A percentile compares a stretch with the other conserved stretches of the same genome.
Conservation (phyloP, 1,140 invertebrate species). For the Cotesia vestalis region DNA sequence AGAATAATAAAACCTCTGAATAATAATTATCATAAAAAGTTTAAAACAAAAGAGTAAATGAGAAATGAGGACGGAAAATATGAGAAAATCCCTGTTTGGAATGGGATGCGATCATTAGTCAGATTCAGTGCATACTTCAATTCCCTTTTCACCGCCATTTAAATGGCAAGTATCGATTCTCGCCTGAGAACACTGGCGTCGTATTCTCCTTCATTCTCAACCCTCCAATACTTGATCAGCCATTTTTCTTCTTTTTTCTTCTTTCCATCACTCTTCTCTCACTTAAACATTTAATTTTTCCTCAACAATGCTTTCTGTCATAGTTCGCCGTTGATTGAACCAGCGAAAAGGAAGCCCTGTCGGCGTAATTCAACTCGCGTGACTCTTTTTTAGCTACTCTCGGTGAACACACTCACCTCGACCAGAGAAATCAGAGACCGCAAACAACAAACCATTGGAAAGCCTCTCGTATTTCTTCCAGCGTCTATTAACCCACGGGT, state of each 20-base stretch:
- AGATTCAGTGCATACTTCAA: slow-evolving; percentile 14
- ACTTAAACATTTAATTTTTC: not conserved
- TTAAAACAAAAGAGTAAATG: not conserved
- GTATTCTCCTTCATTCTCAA: slow-evolving; percentile 30
- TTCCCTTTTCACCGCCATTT: slow-evolving; percentile 47
- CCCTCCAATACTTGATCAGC: slow-evolving; percentile 13
- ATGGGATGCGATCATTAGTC: slow-evolving; percentile 1
- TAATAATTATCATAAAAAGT: not conserved
- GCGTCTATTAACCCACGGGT: no score
- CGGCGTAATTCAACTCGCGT: slow-evolving; percentile 21
- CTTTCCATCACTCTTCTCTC: slow-evolving; percentile 11
- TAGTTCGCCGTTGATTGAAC: slow-evolving; percentile 6
- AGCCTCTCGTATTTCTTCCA: not conserved
- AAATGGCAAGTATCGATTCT: slow-evolving; percentile 55
- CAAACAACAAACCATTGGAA: slow-evolving; percentile 23
- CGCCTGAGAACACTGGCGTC: slow-evolving; percentile 29
- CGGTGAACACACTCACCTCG: slow-evolving; percentile 17
- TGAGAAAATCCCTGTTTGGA: not conserved
- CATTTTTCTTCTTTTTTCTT: slow-evolving; percentile 27
- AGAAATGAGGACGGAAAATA: slow-evolving; percentile 19
- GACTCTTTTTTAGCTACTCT: slow-evolving; percentile 25
- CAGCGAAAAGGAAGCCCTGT: slow-evolving; percentile 17
- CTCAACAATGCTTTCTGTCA: not conserved
- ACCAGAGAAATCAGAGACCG: slow-evolving; percentile 22
- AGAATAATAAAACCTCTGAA: not conserved